Base-by-base conservation (phyloP, 2,113 vertebrate genomes). In the rat (Rattus norvegicus) region DNA sequence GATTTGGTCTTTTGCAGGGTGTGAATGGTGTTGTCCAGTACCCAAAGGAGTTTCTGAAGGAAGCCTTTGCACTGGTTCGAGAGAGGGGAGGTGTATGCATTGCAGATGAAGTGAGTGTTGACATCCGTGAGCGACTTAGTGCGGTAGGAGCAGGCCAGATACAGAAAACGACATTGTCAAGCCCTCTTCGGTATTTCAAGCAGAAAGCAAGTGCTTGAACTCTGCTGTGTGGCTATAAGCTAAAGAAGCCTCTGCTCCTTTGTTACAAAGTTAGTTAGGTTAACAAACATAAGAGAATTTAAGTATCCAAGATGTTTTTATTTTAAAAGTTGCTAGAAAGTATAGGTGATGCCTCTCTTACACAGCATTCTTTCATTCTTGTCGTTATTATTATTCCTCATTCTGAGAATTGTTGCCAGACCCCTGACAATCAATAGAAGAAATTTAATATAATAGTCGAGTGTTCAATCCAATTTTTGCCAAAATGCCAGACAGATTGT, bases 21-120 rank as follows among this genome's bases (percentile, higher is more conserved):
- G 98, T 99, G 19, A 99, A 99, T 75, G 99, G 99, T 95, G 94
- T 98, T 26, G 98, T 99, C 87, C 99, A 99, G 96, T 99, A 99
- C 90, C 99, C 99, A 0, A 99, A 98, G 97, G 98, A 98, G 96
- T 99, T 98, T 98, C 98, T 99, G 56, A 99, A 99, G 92, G 99
- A 99, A 95, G 99, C 98, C 65, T 99, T 98, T 95, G 90, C 97
- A 93, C 98, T 99, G 75, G 98, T 99, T 30, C 98, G 99, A 95
- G 99, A 99, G 92, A 99, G 97, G 97, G 99, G 99, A 89, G 99
- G 99, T 0, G 8, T 99, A 83, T 99, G 99, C 98, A 99, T 99
- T 75, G 98, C 99, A 2, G 99, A 99, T 97, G 99, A 99, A 98
- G 99, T 99, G 80, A 98, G 98, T 98, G 49, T 8, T 61, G 33